A percentile compares a stretch with the other conserved stretches of the same genome.
phyloP scores from a whole-genome alignment of 1,140 invertebrate genomes.

The Metaphire vulgaris region DNA sequence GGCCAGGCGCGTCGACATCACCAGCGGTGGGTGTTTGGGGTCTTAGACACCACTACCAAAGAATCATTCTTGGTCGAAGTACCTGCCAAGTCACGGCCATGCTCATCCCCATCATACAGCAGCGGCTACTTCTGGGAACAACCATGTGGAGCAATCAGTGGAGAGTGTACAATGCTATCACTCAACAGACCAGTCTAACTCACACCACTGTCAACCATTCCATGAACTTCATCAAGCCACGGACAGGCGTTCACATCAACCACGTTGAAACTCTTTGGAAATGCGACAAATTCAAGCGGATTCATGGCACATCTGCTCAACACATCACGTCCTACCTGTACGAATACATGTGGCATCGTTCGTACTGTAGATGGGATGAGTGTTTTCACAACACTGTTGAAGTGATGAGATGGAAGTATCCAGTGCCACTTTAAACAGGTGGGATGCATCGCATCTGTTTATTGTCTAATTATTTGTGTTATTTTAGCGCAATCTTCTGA shows the following conservation, averaged over 20 bases:
- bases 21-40: slow-evolving; percentile 2
- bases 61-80: slow-evolving; percentile 2
- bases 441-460: no score
- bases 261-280: background rate
- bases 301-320: background rate
- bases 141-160: background rate
- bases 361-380: background rate
- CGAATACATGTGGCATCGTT: background rate
- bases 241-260: background rate
- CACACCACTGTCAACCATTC: no score
- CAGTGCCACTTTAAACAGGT: no score
- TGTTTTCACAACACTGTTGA: background rate
- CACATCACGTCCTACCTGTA: background rate
- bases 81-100: background rate
- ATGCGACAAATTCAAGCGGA: slow-evolving; percentile 3
- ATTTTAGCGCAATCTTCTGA: no score
- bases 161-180: background rate
- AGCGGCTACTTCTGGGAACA: background rate
- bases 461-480: no score
- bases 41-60: background rate
- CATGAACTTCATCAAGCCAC: background rate
- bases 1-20: background rate
- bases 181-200: background rate
- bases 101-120: background rate
- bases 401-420: background rate